Base-by-base conservation (phyloP, 2,888 invertebrate genomes). In the Endomychus coccineus region DNA sequence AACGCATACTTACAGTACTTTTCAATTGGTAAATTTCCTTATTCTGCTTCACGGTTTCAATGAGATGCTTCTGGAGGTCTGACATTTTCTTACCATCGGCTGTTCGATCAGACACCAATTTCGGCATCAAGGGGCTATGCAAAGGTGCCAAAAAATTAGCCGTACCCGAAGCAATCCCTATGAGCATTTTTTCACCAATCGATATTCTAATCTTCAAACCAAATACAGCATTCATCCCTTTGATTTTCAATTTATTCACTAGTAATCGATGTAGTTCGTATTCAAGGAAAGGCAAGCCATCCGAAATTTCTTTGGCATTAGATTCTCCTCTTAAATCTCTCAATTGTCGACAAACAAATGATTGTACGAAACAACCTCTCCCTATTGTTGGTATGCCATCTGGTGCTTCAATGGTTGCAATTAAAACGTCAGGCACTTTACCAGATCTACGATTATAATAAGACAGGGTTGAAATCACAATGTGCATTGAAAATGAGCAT, bases 151-250 rank as follows among this genome's bases (percentile, higher is more conserved):
- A 64, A 51, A 79, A 83, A 5, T 86, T 74, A 0, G 88, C 95
- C 0, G 91, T 90, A 1, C 89, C 91, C 3, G 86, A 85, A 0
- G 91, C 95, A 43, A 92, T 76, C 4, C 88, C 87, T 48, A 92
- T 80, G 36, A 96, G 77, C 62, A 89, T 77, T 30, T 83, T 78
- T 58, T 94, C 94, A 2, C 95, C 94, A 32, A 95, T 77, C 0
- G 88, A 69, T 14, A 72, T 69, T 42, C 70, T 66, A 42, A 77
- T 73, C 57, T 80, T 82, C 4, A 96, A 71, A 0, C 88, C 87
- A 67, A 95, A 95, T 34, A 95, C 71, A 3, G 91, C 86, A 69
- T 96, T 97, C 78, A 95, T 94, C 4, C 92, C 94, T 65, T 89
- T 89, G 45, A 94, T 85, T 64, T 87, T 80, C 2, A 96, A 69